Percentiles rank a stretch among this genome's conserved stretches.
Evolutionary conservation across 2,888 invertebrate genomes (phyloP).

Genomic region (Callyntrura guangdongensis): DNA sequence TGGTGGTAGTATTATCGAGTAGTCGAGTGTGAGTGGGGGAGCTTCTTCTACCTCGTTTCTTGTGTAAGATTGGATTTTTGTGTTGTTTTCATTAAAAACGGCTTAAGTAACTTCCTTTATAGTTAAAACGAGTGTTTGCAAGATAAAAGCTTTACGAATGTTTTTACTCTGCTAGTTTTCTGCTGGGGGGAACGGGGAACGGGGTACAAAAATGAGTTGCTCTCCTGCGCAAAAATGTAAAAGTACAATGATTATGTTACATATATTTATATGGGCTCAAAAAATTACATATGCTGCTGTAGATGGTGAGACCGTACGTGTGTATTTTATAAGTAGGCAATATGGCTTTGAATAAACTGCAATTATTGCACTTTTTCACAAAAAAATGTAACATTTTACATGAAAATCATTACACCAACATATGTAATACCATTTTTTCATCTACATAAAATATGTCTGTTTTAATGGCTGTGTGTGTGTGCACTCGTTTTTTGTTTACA

Average conservation of each 20-base stretch:
- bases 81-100: not conserved
- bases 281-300: too few species aligned
- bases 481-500: slow-evolving; percentile 14
- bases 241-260: not conserved
- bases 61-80: slow-evolving; percentile 5
- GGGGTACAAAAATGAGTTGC: too few species aligned
- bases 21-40: too few species aligned
- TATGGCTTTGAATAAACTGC: not conserved
- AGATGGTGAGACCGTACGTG: too few species aligned
- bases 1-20: too few species aligned
- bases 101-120: slow-evolving; percentile 78
- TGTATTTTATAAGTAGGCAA: too few species aligned
- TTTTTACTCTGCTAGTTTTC: not conserved
- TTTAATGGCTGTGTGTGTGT: not conserved
- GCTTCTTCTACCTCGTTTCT: not conserved
- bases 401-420: slow-evolving; percentile 48
- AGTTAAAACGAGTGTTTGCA: slow-evolving; percentile 32
- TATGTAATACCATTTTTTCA: slow-evolving; percentile 18
- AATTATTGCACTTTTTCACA: slow-evolving; percentile 9
- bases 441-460: not conserved
- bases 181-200: not conserved
- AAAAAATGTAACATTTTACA: slow-evolving; percentile 42
- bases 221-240: not conserved
- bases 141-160: slow-evolving; percentile 1
- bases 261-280: too few species aligned